These are phyloP conservation scores for Empidonax alnorum DNA, from an alignment of 2,113 vertebrate species.

Conservation along the genomic window DNA sequence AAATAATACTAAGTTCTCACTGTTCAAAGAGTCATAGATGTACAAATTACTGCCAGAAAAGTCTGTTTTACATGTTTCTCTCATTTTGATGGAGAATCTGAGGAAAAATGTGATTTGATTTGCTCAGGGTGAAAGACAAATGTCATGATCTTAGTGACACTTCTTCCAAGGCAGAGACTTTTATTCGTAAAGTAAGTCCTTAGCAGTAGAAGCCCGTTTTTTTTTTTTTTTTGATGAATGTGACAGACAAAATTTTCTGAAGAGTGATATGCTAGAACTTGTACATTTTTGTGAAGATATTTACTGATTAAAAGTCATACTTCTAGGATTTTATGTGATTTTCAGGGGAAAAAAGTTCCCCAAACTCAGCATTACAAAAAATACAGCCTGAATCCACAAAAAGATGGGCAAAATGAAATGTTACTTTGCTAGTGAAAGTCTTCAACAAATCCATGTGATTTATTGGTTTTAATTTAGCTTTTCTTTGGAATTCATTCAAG, in stretches of 20 bases:
- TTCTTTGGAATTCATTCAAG: not conserved
- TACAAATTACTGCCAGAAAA: not conserved
- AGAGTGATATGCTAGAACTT: not conserved
- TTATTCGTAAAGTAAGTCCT: not conserved
- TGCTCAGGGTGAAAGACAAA: not conserved
- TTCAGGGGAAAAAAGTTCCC: not conserved
- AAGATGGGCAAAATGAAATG: not conserved
- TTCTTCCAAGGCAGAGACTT: not conserved
- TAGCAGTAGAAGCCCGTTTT: not conserved
- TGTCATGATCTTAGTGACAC: not conserved
- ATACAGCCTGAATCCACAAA: not conserved
- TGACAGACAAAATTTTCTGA: not conserved
- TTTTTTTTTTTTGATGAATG: not conserved
- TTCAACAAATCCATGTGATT: not conserved
- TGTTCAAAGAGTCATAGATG: not conserved
- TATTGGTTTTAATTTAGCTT: not conserved
- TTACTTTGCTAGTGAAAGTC: not conserved
- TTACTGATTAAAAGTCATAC: not conserved
- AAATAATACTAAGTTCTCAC: not conserved
- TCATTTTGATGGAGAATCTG: not conserved
- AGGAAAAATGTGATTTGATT: slow-evolving; percentile 1
- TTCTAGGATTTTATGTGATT: not conserved
- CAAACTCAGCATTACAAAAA: not conserved
- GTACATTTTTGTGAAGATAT: not conserved
- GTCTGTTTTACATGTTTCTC: not conserved